A percentile compares a stretch with the other conserved stretches of the same genome.
phyloP scores from a whole-genome alignment of 2,113 vertebrate species.

The Baryphthengus martii region DNA sequence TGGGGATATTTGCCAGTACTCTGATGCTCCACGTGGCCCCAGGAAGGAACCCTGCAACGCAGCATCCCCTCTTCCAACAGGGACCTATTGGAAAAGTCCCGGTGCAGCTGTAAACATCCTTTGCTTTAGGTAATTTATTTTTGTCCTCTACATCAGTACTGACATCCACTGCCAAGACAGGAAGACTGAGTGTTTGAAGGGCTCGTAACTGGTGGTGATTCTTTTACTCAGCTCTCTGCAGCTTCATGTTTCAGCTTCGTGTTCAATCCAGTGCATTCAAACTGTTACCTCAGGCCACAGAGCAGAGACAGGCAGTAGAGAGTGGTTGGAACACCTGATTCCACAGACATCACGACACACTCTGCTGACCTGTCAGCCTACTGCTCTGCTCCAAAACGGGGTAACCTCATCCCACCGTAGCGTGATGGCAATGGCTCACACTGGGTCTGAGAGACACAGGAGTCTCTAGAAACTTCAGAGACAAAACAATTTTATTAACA shows the following conservation, averaged over 20 bases:
- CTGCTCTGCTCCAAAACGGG: background rate
- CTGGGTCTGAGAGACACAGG: background rate
- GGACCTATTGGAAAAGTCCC: accelerated
- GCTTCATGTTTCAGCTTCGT: background rate
- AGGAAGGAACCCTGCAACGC: background rate
- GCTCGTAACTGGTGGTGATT: background rate
- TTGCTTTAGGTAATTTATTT: background rate
- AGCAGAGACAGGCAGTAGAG: background rate
- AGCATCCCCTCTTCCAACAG: background rate
- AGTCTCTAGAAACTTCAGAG: background rate
- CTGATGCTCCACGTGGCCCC: background rate
- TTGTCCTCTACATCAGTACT: background rate
- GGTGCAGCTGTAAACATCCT: background rate
- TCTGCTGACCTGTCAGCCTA: background rate
- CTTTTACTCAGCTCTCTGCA: background rate
- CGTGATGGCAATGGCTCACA: background rate
- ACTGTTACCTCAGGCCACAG: background rate
- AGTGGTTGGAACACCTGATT: background rate
- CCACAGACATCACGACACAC: background rate
- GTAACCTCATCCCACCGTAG: background rate
- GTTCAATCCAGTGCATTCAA: background rate
- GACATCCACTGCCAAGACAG: background rate
- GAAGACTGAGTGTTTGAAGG: background rate
- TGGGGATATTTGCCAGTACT: background rate
- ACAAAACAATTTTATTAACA: background rate